These are phyloP conservation scores for Lanius ludovicianus DNA, from an alignment of 2,113 vertebrate species.

Conservation along the genomic window DNA sequence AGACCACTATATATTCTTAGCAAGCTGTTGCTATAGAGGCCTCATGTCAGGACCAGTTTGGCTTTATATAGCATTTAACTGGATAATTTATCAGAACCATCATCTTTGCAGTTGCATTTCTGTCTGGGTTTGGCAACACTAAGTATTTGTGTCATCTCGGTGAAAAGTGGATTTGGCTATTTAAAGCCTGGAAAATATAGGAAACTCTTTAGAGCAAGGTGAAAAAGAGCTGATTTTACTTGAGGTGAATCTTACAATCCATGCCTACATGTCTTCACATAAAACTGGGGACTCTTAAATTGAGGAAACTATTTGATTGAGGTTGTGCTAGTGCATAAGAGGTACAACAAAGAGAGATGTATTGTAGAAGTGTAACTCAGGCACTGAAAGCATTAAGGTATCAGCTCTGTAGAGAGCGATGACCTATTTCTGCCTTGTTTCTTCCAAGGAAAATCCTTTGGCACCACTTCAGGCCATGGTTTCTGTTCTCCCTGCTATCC, in stretches of 20 bases:
- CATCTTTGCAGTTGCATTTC: neutral
- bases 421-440: conserved; percentile 33
- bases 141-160: neutral
- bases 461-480: neutral
- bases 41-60: neutral
- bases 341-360: neutral
- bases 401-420: neutral
- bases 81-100: neutral
- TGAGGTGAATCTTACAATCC: neutral
- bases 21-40: neutral
- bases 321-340: neutral
- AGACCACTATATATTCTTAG: neutral
- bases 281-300: neutral
- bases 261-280: neutral
- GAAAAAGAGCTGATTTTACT: neutral
- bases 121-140: neutral
- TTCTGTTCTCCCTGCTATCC: neutral
- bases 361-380: neutral
- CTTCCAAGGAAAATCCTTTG: neutral
- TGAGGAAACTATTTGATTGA: neutral
- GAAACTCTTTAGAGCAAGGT: neutral
- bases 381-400: neutral
- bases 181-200: neutral
- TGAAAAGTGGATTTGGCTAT: neutral
- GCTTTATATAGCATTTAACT: neutral